These are phyloP conservation scores for Manduca sexta DNA, from an alignment of 1,140 invertebrate genomes.

Conservation along the genomic window DNA sequence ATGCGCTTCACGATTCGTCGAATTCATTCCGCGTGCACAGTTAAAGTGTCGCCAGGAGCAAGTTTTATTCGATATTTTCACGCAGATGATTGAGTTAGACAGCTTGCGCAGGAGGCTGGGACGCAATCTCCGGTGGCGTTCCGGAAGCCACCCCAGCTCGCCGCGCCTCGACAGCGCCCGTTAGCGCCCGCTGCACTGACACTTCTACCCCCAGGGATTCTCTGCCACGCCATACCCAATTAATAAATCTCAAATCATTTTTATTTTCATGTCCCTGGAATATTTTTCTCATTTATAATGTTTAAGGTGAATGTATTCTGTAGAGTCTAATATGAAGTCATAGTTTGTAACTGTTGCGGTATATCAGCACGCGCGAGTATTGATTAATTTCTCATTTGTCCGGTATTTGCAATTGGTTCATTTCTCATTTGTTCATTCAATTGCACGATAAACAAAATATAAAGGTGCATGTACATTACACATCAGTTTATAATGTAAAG, in stretches of 20 bases:
- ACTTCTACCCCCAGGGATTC: slow-evolving; percentile 11
- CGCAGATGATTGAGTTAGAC: slow-evolving; percentile 61
- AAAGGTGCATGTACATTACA: neutral
- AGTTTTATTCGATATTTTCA: slow-evolving; percentile 62
- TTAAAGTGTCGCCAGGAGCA: slow-evolving; percentile 43
- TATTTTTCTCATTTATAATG: no score
- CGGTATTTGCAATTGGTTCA: no score
- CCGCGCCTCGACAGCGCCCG: slow-evolving; percentile 7
- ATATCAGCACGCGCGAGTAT: no score
- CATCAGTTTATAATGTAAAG: neutral
- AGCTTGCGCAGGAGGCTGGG: slow-evolving; percentile 56
- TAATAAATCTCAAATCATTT: slow-evolving; percentile 14
- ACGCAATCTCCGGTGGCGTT: slow-evolving; percentile 60
- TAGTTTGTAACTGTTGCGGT: no score
- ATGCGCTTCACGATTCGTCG: slow-evolving; percentile 12
- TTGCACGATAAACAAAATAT: no score
- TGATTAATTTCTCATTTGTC: no score
- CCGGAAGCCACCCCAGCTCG: slow-evolving; percentile 26
- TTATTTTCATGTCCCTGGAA: no score
- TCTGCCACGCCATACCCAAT: slow-evolving; percentile 15
- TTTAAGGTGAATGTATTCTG: no score
- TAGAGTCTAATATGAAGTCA: no score
- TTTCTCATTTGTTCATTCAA: no score
- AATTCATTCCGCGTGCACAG: slow-evolving; percentile 9
- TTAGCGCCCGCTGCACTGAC: slow-evolving; percentile 23